A percentile compares a stretch with the other conserved stretches of the same genome.
Evolutionary conservation across 2,888 invertebrate species (phyloP).

Genomic region (Eupeodes luniger): DNA sequence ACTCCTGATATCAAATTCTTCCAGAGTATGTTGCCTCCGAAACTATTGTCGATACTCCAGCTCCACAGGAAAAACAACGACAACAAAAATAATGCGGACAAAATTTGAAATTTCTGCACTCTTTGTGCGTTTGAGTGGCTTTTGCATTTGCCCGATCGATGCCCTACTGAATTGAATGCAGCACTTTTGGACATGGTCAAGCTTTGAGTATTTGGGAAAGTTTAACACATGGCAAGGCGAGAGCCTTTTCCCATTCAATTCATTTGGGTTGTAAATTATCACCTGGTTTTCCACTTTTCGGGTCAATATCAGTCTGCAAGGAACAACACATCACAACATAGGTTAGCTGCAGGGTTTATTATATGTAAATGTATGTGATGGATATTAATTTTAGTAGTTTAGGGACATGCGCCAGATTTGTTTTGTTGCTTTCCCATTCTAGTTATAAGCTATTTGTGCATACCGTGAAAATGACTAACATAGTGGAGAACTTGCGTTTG

Average conservation of each 20-base stretch:
- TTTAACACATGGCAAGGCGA: conserved; percentile 87
- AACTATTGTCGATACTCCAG: background rate
- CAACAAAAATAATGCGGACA: conserved; percentile 88
- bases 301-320: conserved; percentile 87
- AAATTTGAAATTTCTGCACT: conserved; percentile 93
- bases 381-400: conserved; percentile 3
- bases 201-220: conserved; percentile 88
- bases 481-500: conserved; percentile 92
- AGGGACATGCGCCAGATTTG: background rate
- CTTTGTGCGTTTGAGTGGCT: conserved; percentile 93
- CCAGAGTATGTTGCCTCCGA: background rate
- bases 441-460: no score
- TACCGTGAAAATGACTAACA: conserved; percentile 93
- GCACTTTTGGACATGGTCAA: conserved; percentile 85
- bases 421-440: background rate
- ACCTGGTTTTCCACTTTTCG: conserved; percentile 88
- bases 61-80: background rate
- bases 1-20: conserved; percentile 1
- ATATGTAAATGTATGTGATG: background rate
- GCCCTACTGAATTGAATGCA: conserved; percentile 90
- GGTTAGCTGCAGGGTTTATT: background rate
- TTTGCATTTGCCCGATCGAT: conserved; percentile 90
- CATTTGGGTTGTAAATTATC: conserved; percentile 88
- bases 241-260: conserved; percentile 88
- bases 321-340: background rate